Evolutionary conservation across 2,113 vertebrate genomes (phyloP), one percentile per base, ranked within the genome.

Genomic region (Plotosus lineatus): DNA sequence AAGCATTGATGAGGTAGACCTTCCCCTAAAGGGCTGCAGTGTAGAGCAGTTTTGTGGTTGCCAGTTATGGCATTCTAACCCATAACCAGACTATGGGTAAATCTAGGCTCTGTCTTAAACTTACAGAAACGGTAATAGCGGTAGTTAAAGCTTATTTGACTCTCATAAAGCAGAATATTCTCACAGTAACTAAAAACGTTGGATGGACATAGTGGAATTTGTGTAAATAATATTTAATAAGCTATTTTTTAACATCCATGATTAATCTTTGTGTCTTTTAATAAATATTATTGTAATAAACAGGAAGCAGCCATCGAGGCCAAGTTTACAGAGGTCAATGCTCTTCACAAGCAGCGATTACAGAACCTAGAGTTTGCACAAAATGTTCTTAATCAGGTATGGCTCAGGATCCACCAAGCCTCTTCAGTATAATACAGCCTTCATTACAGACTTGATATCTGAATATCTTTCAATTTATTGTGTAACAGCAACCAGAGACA

Each of bases 361-460:
- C 94, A 95, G 89, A 98, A 96, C 77, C 91, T 99, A 81, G 97
- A 98, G 88, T 99, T 96, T 2, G 92, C 96, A 0, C 95, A 97
- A 80, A 92, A 89, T 86, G 94, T 99, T 79, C 92, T 98, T 76
- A 93, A 91, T 83, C 97, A 98, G 96, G 98, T 99, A 88, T 14
- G 44, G 94, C 40, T 0, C 73, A 81, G 9, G 23, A 21, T 11
- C 14, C 11, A 55, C 28, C 38, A 48, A 72, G 38, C 17, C 19
- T 46, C 15, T 26, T 55, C 21, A 40, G 11, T 21, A 44, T 21
- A 4, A 17, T 58, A 21, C 36, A 12, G 19, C 48, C n/a, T 11
- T 51, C 4, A 44, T 10, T 60, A 17, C 23, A 7, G 12, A n/a
- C 3, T 6, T 65, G 51, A 55, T 23, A 31, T 44, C 38, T 33